A percentile compares a stretch with the other conserved stretches of the same genome.
These are phyloP conservation scores for Branchinecta lindahli DNA, from an alignment of 1,140 invertebrate species.

Conservation along the genomic window DNA sequence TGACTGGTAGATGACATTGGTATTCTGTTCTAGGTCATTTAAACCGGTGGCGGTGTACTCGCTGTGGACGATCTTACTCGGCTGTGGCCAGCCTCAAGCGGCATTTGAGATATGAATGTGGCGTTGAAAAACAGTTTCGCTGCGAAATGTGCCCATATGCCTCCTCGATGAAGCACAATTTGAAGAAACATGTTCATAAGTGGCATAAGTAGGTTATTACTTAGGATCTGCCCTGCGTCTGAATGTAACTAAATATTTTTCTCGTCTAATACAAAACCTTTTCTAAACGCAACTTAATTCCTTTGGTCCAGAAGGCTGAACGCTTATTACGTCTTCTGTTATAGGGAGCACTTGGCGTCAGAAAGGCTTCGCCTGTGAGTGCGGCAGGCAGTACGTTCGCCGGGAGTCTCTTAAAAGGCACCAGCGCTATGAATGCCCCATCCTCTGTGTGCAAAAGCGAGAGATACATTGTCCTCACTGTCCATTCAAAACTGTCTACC, in stretches of 20 bases:
- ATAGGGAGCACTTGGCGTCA: too few species aligned
- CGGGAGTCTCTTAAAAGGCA: background rate
- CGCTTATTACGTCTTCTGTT: too few species aligned
- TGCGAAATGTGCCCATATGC: slow-evolving; percentile 47
- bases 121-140: slow-evolving; percentile 61
- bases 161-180: background rate
- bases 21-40: too few species aligned
- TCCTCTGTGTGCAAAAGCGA: background rate
- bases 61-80: slow-evolving; percentile 45
- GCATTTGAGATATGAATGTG: slow-evolving; percentile 70
- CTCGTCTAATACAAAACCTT: too few species aligned
- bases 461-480: background rate
- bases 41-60: slow-evolving; percentile 31
- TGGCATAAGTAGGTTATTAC: background rate
- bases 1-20: too few species aligned
- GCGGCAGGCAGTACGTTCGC: background rate
- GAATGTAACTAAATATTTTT: too few species aligned
- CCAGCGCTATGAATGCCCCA: background rate
- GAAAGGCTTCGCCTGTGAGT: background rate
- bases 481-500: background rate
- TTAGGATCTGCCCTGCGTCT: too few species aligned
- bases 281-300: too few species aligned
- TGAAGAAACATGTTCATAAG: background rate
- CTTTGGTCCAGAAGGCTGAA: too few species aligned
- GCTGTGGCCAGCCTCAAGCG: slow-evolving; percentile 46